These are phyloP conservation scores for Pelodiscus sinensis DNA, from an alignment of 2,113 vertebrate species.

Conservation along the genomic window DNA sequence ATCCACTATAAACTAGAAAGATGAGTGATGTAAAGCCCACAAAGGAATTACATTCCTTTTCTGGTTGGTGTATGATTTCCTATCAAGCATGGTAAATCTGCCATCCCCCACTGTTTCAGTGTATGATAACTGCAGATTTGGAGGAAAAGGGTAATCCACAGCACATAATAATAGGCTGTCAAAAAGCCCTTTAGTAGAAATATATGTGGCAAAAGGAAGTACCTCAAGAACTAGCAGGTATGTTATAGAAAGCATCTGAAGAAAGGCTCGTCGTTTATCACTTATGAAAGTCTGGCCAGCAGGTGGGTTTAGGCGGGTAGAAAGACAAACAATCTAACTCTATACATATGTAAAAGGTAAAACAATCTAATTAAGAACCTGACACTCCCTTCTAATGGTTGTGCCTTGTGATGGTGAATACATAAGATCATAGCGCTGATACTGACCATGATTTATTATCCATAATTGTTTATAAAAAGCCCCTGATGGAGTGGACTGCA, in stretches of 20 bases:
- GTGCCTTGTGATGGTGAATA: neutral
- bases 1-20: slow-evolving; percentile 47
- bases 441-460: neutral
- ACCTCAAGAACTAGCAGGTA: neutral
- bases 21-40: slow-evolving; percentile 25
- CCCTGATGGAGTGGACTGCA: neutral
- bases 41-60: slow-evolving; percentile 57
- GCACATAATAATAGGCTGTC: slow-evolving; percentile 38
- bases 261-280: neutral
- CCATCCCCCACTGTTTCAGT: slow-evolving; percentile 43
- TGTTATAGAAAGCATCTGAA: slow-evolving; percentile 15
- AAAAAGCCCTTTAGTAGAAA: slow-evolving; percentile 40
- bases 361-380: neutral
- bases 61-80: slow-evolving; percentile 51
- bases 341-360: neutral
- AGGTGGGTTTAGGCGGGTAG: neutral
- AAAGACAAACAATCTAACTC: neutral
- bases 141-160: slow-evolving; percentile 55
- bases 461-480: neutral
- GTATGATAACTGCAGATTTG: slow-evolving; percentile 44
- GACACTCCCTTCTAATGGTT: neutral
- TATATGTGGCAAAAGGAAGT: neutral
- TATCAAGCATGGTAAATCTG: slow-evolving; percentile 52
- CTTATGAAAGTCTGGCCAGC: neutral
- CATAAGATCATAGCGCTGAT: neutral